These are phyloP conservation scores for Lipotes vexillifer DNA, from an alignment of 2,113 vertebrate genomes.

Conservation along the genomic window DNA sequence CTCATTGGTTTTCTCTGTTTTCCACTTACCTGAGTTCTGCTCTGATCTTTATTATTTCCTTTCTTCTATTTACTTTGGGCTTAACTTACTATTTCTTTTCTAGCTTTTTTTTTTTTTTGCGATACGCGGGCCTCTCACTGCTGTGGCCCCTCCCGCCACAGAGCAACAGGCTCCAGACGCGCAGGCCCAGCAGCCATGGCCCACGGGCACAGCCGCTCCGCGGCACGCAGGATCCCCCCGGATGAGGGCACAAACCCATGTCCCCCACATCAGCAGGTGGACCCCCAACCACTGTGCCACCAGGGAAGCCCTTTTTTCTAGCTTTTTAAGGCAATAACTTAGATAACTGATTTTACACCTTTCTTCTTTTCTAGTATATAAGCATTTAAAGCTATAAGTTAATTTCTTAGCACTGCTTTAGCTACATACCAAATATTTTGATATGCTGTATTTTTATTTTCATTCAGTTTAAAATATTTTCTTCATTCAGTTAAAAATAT, in stretches of 20 bases:
- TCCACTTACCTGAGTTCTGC: neutral
- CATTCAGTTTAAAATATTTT: neutral
- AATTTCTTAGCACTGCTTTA: neutral
- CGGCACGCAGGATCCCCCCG: too few species aligned
- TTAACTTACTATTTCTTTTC: neutral
- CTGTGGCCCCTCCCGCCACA: too few species aligned
- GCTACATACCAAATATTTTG: neutral
- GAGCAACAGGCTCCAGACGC: too few species aligned
- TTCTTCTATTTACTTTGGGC: neutral
- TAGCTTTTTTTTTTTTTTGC: neutral
- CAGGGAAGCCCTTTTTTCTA: neutral
- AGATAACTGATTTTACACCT: neutral
- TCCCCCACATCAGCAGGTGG: too few species aligned
- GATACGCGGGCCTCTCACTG: too few species aligned
- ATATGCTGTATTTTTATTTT: neutral
- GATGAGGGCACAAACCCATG: too few species aligned
- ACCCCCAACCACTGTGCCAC: too few species aligned
- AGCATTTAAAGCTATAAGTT: neutral
- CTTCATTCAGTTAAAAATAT: slow-evolving; percentile 7
- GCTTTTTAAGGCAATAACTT: neutral
- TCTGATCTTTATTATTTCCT: neutral
- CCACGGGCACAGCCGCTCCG: too few species aligned
- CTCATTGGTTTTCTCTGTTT: neutral
- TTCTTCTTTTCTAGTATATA: neutral
- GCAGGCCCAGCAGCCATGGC: too few species aligned